Conservation (phyloP, 2,888 invertebrate genomes). For the Synanthedon andrenaeformis region DNA sequence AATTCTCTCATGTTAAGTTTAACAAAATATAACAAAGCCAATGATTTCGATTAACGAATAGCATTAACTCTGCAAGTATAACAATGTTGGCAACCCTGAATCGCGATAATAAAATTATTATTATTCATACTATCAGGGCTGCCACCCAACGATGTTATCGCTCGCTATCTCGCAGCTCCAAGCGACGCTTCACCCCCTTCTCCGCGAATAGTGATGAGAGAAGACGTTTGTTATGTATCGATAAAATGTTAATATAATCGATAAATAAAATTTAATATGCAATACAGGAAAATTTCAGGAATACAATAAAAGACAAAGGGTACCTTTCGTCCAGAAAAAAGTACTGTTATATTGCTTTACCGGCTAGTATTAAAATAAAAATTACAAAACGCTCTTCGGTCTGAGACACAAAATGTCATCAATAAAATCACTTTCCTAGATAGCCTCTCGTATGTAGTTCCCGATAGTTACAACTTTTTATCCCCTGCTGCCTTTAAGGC, state of each 20-base stretch:
- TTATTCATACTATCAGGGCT: conserved; percentile 64
- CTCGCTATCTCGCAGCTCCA: conserved; percentile 63
- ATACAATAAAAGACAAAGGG: too few relatives aligned
- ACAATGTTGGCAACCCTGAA: neutral
- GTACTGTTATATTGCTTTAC: too few relatives aligned
- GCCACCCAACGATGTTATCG: conserved; percentile 64
- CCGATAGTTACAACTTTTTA: neutral
- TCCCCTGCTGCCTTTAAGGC: neutral
- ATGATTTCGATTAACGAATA: neutral
- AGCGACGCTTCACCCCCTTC: conserved; percentile 66
- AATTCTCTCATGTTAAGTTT: too few relatives aligned
- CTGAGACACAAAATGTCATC: too few relatives aligned
- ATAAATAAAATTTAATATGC: neutral
- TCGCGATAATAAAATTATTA: conserved; percentile 65
- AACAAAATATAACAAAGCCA: too few relatives aligned
- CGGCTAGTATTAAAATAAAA: neutral
- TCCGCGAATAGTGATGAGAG: conserved; percentile 23
- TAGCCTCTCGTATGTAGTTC: too few relatives aligned
- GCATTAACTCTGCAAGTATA: neutral
- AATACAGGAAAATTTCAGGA: neutral
- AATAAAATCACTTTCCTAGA: too few relatives aligned
- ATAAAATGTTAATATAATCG: conserved; percentile 4
- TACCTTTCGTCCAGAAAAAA: too few relatives aligned
- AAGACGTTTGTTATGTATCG: conserved; percentile 22
- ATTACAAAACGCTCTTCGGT: neutral